Conservation (phyloP, 2,888 invertebrate genomes). For the Tyria jacobaeae region DNA sequence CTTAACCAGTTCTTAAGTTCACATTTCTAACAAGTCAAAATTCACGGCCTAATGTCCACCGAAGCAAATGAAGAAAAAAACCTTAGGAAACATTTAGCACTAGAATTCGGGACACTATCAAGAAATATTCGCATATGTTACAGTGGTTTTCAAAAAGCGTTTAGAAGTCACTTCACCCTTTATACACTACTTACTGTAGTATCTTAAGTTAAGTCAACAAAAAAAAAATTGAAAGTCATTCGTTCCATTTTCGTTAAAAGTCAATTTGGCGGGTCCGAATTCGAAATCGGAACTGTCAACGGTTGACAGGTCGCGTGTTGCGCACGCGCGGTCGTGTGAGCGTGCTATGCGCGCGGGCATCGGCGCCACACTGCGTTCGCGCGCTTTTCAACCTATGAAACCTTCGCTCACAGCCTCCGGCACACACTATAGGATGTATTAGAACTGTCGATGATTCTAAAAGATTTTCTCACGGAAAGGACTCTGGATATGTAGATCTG, state of each 20-base stretch:
- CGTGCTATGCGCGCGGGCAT: slow-evolving; percentile 83
- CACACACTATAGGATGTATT: slow-evolving; percentile 71
- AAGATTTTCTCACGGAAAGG: slow-evolving; percentile 82
- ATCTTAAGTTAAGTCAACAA: slow-evolving; percentile 61
- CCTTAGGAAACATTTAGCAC: slow-evolving; percentile 80
- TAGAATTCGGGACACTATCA: slow-evolving; percentile 72
- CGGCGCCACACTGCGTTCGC: slow-evolving; percentile 85
- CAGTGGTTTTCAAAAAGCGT: slow-evolving; percentile 30
- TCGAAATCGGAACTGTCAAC: slow-evolving; percentile 70
- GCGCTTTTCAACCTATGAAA: slow-evolving; percentile 83
- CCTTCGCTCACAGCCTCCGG: slow-evolving; percentile 78
- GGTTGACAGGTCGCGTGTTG: slow-evolving; percentile 72
- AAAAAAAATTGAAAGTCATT: slow-evolving; percentile 62
- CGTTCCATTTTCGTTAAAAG: slow-evolving; percentile 69
- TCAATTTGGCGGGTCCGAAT: slow-evolving; percentile 58
- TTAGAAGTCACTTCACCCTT: slow-evolving; percentile 50
- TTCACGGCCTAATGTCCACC: slow-evolving; percentile 80
- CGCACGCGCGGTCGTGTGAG: slow-evolving; percentile 75
- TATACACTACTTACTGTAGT: slow-evolving; percentile 27
- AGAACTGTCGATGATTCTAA: slow-evolving; percentile 70
- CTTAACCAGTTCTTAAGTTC: slow-evolving; percentile 75
- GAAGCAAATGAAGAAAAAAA: slow-evolving; percentile 74
- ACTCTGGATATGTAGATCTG: slow-evolving; percentile 69
- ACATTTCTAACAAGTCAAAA: slow-evolving; percentile 72
- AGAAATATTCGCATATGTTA: slow-evolving; percentile 53